phyloP scores from a whole-genome alignment of 2,888 invertebrate species.

The Leucophenga maculata region DNA sequence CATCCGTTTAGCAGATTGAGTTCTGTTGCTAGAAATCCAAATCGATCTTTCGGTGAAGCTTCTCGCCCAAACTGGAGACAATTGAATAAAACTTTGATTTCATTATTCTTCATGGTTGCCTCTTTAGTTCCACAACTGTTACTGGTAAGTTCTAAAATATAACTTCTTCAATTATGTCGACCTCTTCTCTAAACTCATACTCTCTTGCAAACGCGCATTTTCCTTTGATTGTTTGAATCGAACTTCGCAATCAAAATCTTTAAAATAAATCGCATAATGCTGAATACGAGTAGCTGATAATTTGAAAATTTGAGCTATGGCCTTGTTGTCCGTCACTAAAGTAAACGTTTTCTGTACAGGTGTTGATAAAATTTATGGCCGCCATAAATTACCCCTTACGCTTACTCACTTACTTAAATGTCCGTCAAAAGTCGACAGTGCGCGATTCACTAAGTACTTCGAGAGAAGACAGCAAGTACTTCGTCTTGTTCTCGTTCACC shows the following conservation, averaged over 20 bases:
- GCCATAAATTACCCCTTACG: slow-evolving; percentile 64
- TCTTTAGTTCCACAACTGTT: slow-evolving; percentile 25
- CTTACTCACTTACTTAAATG: no score
- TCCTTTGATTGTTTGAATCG: slow-evolving; percentile 32
- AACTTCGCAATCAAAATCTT: slow-evolving; percentile 43
- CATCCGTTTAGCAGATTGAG: slow-evolving; percentile 29
- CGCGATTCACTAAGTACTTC: no score
- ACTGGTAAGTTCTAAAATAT: slow-evolving; percentile 38
- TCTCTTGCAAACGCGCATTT: slow-evolving; percentile 42
- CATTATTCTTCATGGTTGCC: slow-evolving; percentile 16
- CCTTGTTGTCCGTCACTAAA: no score
- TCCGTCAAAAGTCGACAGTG: no score
- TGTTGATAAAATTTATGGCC: no score
- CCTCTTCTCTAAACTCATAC: slow-evolving; percentile 42
- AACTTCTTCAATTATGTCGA: slow-evolving; percentile 30
- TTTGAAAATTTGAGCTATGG: no score
- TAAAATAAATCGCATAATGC: slow-evolving; percentile 45
- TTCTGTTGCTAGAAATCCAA: slow-evolving; percentile 17
- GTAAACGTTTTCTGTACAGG: no score
- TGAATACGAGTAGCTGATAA: no score
- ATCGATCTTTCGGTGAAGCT: slow-evolving; percentile 1
- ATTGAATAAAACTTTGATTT: slow-evolving; percentile 17
- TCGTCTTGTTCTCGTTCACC: no score
- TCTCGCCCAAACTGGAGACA: background rate
- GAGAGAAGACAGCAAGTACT: no score